Percentiles rank a stretch among this genome's conserved stretches.
phyloP scores from a whole-genome alignment of 2,797 vertebrate species.

The Adelosebastes latens region DNA sequence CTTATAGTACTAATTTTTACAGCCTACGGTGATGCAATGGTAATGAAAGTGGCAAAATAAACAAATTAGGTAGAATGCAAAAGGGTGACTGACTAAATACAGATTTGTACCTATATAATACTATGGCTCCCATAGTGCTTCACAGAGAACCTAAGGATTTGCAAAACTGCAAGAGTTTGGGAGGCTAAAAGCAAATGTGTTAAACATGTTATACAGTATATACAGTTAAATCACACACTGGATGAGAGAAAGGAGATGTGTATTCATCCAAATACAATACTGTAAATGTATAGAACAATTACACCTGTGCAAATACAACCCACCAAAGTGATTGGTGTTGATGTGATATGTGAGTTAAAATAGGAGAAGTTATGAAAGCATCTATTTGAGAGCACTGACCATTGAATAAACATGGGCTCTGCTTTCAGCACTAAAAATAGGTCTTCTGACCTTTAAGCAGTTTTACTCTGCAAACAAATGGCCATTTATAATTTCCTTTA shows the following conservation, averaged over 20 bases:
- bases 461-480: background rate
- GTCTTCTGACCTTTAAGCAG: background rate
- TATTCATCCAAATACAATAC: background rate
- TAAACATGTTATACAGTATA: background rate
- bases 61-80: background rate
- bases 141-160: too few relatives aligned
- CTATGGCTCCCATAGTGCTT: background rate
- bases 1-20: background rate
- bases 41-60: conserved; percentile 9
- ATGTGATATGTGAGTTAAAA: background rate
- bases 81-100: background rate
- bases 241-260: background rate
- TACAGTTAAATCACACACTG: background rate
- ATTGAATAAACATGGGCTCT: background rate
- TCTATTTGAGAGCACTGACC: background rate
- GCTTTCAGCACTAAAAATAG: background rate
- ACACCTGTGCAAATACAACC: background rate
- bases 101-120: background rate
- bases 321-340: background rate
- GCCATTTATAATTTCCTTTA: background rate
- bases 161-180: too few relatives aligned
- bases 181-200: background rate
- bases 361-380: too few relatives aligned
- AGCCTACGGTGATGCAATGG: background rate
- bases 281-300: background rate